Evolutionary conservation across 1,140 invertebrate genomes (phyloP).

Genomic region (Holotrichia oblita): DNA sequence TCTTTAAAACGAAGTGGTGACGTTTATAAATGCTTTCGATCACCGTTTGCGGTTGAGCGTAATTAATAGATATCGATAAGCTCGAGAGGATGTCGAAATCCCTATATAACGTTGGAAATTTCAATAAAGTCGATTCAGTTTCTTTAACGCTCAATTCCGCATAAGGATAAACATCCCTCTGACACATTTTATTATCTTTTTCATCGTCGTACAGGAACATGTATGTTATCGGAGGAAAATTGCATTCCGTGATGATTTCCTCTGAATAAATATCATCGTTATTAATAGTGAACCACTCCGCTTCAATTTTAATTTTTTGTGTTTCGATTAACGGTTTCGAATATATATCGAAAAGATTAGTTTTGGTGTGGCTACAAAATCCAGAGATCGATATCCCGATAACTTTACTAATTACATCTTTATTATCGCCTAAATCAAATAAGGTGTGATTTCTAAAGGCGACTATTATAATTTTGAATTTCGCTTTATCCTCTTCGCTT

Average conservation of each 20-base stretch:
- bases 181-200: background rate
- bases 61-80: slow-evolving; percentile 28
- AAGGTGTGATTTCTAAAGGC: background rate
- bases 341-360: slow-evolving; percentile 8
- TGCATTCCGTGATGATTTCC: background rate
- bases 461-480: slow-evolving; percentile 15
- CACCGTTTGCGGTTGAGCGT: slow-evolving; percentile 32
- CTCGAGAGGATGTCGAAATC: slow-evolving; percentile 14
- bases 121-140: background rate
- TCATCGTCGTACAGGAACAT: slow-evolving; percentile 19
- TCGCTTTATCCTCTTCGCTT: background rate
- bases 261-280: slow-evolving; percentile 26
- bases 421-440: background rate
- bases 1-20: slow-evolving; percentile 59
- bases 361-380: slow-evolving; percentile 6
- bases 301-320: background rate
- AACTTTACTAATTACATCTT: background rate
- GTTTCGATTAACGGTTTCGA: background rate
- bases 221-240: background rate
- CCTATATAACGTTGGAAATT: background rate
- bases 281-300: slow-evolving; percentile 12
- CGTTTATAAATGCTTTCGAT: slow-evolving; percentile 1
- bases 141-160: slow-evolving; percentile 34
- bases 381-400: background rate
- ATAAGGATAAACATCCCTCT: background rate